phyloP scores from a whole-genome alignment of 2,888 invertebrate species.

The Cephus nigrinus region DNA sequence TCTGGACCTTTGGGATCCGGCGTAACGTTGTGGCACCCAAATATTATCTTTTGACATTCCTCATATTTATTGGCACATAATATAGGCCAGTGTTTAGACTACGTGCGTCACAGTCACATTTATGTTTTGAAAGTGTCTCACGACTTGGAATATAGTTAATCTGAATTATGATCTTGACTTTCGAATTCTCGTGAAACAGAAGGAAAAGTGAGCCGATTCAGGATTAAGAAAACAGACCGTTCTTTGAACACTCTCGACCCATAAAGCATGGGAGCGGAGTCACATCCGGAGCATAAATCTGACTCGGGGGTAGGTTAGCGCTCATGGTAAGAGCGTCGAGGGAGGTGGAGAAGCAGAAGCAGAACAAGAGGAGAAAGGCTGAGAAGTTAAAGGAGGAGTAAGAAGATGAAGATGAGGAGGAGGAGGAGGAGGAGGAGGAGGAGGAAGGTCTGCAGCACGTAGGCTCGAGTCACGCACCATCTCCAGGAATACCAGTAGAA shows the following conservation, averaged over 20 bases:
- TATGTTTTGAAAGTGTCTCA: not conserved
- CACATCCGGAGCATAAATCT: conserved; percentile 65
- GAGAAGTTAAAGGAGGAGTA: conserved; percentile 23
- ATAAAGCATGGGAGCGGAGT: conserved; percentile 59
- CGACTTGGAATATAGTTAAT: not conserved
- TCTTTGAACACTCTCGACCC: conserved; percentile 50
- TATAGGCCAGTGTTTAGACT: not conserved
- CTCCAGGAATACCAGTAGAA: conserved; percentile 20
- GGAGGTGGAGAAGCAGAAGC: conserved; percentile 26
- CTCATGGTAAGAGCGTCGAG: conserved; percentile 30
- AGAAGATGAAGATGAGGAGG: conserved; percentile 17
- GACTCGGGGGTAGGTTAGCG: conserved; percentile 40
- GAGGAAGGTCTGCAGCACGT: conserved; percentile 31
- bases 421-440: conserved; percentile 27
- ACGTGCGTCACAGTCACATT: not conserved
- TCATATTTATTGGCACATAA: not conserved
- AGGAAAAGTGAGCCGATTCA: not conserved
- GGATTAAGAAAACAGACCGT: conserved; percentile 26
- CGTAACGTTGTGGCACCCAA: not conserved
- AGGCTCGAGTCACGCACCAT: conserved; percentile 12
- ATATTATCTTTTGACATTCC: not conserved
- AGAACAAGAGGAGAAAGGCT: conserved; percentile 24
- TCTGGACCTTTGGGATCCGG: not conserved
- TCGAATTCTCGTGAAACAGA: not conserved
- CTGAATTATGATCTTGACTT: not conserved